phyloP scores from a whole-genome alignment of 2,888 invertebrate species.

The Oasisia sp. region DNA sequence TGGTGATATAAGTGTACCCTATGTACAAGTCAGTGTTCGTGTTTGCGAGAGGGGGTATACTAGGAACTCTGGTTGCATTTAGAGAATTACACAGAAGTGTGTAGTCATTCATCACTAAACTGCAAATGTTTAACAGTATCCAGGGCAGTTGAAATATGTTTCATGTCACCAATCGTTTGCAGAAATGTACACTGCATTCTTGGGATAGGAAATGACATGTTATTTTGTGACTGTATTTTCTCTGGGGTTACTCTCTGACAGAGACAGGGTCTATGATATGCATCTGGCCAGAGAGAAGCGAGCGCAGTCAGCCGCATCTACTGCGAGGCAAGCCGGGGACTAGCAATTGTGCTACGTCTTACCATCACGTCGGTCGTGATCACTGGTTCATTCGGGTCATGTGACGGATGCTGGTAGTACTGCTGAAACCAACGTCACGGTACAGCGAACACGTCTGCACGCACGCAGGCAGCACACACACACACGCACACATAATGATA shows the following conservation, averaged over 20 bases:
- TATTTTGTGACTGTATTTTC: not conserved
- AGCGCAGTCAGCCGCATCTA: not conserved
- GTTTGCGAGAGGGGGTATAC: not conserved
- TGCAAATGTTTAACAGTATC: not conserved
- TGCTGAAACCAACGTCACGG: constrained; percentile 1
- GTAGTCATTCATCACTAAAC: no score
- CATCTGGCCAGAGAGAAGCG: not conserved
- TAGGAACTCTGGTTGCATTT: not conserved
- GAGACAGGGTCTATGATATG: not conserved
- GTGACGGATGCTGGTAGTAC: not conserved
- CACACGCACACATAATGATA: not conserved
- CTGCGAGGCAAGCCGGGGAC: not conserved
- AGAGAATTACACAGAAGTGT: not conserved
- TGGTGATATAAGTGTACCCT: not conserved
- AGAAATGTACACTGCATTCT: not conserved
- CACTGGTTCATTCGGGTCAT: not conserved
- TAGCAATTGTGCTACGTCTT: not conserved
- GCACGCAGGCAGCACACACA: not conserved
- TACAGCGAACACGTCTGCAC: not conserved
- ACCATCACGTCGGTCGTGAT: not conserved
- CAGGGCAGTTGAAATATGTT: not conserved
- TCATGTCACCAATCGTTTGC: not conserved
- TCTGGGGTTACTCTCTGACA: not conserved
- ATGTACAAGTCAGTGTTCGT: not conserved
- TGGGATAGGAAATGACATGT: not conserved